A percentile compares a stretch with the other conserved stretches of the same genome.
Conservation (phyloP, 2,113 vertebrate genomes). For the Coregonus clupeaformis region DNA sequence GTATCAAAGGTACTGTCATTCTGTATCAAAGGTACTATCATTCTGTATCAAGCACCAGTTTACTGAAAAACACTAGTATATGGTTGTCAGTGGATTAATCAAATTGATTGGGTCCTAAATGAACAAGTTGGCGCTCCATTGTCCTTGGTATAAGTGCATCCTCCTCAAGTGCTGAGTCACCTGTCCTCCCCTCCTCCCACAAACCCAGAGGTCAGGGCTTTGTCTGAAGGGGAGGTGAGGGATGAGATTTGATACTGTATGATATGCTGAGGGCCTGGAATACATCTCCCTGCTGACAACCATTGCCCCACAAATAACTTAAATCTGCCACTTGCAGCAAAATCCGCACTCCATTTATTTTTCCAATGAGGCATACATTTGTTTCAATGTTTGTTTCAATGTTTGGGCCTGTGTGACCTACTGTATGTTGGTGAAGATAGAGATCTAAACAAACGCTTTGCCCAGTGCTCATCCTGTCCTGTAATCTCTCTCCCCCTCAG, state of each 20-base stretch:
- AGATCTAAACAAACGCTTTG: slow-evolving; percentile 2
- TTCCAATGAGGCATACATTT: neutral
- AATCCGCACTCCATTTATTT: neutral
- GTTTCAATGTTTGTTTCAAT: neutral
- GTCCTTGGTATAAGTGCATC: slow-evolving; percentile 35
- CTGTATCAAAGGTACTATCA: too few species aligned
- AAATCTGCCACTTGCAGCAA: neutral
- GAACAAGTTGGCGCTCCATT: neutral
- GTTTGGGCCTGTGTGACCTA: neutral
- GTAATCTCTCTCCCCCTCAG: slow-evolving; percentile 4
- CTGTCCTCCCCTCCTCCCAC: slow-evolving; percentile 20
- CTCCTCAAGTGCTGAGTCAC: slow-evolving; percentile 63
- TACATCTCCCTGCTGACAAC: neutral
- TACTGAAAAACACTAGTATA: neutral
- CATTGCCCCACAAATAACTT: neutral
- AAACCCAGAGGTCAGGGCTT: neutral
- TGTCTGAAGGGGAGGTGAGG: neutral
- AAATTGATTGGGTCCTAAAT: slow-evolving; percentile 6
- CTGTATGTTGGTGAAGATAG: slow-evolving; percentile 3
- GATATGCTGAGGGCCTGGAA: neutral
- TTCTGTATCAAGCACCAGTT: slow-evolving; percentile 1
- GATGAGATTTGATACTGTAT: slow-evolving; percentile 1
- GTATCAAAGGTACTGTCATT: neutral
- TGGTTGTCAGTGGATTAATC: slow-evolving; percentile 35
- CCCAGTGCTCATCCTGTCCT: neutral